Percentiles rank a stretch among this genome's conserved stretches.
phyloP scores from a whole-genome alignment of 2,888 invertebrate species.

The Cloeon dipterum region DNA sequence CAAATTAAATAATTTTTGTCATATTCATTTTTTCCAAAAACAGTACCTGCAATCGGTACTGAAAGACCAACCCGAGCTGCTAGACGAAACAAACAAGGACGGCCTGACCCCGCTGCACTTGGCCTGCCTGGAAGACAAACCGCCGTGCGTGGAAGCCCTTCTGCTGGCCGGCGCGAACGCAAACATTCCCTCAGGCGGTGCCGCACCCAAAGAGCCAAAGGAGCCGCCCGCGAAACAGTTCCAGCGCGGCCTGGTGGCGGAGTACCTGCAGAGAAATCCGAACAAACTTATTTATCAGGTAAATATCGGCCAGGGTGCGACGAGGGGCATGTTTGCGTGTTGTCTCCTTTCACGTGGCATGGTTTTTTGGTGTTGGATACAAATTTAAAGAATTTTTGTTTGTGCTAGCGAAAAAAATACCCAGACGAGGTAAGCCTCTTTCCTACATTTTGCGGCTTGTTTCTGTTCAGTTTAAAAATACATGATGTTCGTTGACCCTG shows the following conservation, averaged over 20 bases:
- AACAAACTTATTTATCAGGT: conserved; percentile 26
- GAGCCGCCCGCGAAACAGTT: conserved; percentile 2
- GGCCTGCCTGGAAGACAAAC: conserved; percentile 23
- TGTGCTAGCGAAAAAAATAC: not conserved
- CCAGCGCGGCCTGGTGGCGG: conserved; percentile 40
- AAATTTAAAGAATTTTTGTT: too few species aligned
- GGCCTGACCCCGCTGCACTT: conserved; percentile 22
- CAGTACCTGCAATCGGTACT: not conserved
- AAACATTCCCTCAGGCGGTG: conserved; percentile 38
- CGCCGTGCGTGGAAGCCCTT: conserved; percentile 69
- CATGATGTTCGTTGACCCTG: not conserved
- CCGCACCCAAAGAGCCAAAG: conserved; percentile 7
- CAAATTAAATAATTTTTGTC: not conserved
- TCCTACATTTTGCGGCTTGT: not conserved
- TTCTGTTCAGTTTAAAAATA: not conserved
- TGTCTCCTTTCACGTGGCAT: too few species aligned
- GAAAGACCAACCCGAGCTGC: conserved; percentile 17
- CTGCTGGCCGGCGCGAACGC: conserved; percentile 70
- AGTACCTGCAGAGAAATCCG: conserved; percentile 42
- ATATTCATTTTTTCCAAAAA: conserved; percentile 12
- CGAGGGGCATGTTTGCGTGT: not conserved
- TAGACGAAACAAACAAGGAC: conserved; percentile 48
- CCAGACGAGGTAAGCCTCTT: conserved; percentile 1
- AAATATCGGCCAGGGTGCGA: conserved; percentile 3
- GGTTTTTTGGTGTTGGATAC: too few species aligned